Percentiles rank a stretch among this genome's conserved stretches.
These are phyloP conservation scores for Tetramorium bicarinatum DNA, from an alignment of 2,888 invertebrate genomes.

Conservation along the genomic window DNA sequence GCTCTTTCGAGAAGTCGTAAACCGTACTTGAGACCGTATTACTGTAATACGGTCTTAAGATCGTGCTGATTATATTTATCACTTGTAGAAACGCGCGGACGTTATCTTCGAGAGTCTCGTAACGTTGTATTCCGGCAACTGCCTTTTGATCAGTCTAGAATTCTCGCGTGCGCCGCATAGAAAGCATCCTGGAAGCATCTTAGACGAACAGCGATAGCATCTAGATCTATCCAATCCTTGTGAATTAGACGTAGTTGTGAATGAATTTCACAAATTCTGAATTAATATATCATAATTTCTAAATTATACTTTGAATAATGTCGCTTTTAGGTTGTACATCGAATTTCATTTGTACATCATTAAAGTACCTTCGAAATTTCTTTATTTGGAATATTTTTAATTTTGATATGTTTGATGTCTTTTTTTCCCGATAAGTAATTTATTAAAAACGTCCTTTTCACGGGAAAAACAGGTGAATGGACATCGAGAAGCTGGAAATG, in stretches of 20 bases:
- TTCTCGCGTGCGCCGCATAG: background rate
- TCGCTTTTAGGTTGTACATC: background rate
- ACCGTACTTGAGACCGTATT: slow-evolving; percentile 55
- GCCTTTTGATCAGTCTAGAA: slow-evolving; percentile 31
- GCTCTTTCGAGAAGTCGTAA: slow-evolving; percentile 56
- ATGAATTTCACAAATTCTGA: background rate
- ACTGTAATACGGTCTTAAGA: slow-evolving; percentile 58
- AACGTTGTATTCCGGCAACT: slow-evolving; percentile 17
- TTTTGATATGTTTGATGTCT: background rate
- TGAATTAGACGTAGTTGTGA: background rate
- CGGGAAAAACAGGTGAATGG: background rate
- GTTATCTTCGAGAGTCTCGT: slow-evolving; percentile 14
- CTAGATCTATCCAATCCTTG: background rate
- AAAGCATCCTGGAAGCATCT: slow-evolving; percentile 2
- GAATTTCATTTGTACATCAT: background rate
- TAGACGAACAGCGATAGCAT: background rate
- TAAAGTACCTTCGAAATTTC: background rate
- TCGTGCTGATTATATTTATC: slow-evolving; percentile 58
- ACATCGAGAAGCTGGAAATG: slow-evolving; percentile 18
- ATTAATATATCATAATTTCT: background rate
- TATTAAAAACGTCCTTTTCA: background rate
- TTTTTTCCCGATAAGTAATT: slow-evolving; percentile 4
- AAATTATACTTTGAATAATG: background rate
- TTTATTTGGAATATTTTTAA: background rate
- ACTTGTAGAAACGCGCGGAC: slow-evolving; percentile 56